Base-by-base conservation (phyloP, 2,797 vertebrate genomes). In the Petrocephalus schoutedeni region DNA sequence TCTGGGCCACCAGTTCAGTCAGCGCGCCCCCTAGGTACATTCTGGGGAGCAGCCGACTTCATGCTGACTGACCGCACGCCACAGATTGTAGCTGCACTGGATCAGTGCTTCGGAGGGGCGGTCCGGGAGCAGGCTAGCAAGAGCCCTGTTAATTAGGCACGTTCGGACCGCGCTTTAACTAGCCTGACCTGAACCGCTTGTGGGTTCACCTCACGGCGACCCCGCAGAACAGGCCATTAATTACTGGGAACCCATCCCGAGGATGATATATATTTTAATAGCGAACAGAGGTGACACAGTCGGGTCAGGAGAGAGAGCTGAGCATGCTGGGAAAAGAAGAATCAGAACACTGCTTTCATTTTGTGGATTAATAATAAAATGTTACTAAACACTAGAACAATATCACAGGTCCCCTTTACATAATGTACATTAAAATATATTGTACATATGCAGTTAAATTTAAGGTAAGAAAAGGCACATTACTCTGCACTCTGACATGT, bases 221-320 rank as follows among this genome's bases (percentile, higher is more conserved):
- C 89, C 83, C 88, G 86, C 58, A 89, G 88, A 89, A 82, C 86
- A 57, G 87, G 54, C 87, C 89, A 88, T 92, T 88, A 90, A 90
- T 86, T 91, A 89, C 89, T 67, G 86, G 86, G 89, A 91, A 87
- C 91, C 88, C 77, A 89, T 89, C 89, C 86, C 85, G 80, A 89
- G 90, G 90, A 91, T 92, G 84, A 89, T 90, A 90, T 83, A 21
- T 83, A 51, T 91, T 89, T 90, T 90, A 86, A 87, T 80, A 82
- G 58, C 7, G 83, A 89, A 88, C 89, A 90, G 89, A 90, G 89
- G 93, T 92, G 82, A 89, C 92, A 94, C 90, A 92, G 94, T 95
- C 92, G 91, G 91, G 92, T 95, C 93, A 92, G 91, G 90, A 87
- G 88, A 89, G 77, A 74, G 85, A 93, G 89, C 83, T 92, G 90